Evolutionary conservation across 1,140 invertebrate genomes (phyloP).

Genomic region (Trichomalopsis sarcophagae): DNA sequence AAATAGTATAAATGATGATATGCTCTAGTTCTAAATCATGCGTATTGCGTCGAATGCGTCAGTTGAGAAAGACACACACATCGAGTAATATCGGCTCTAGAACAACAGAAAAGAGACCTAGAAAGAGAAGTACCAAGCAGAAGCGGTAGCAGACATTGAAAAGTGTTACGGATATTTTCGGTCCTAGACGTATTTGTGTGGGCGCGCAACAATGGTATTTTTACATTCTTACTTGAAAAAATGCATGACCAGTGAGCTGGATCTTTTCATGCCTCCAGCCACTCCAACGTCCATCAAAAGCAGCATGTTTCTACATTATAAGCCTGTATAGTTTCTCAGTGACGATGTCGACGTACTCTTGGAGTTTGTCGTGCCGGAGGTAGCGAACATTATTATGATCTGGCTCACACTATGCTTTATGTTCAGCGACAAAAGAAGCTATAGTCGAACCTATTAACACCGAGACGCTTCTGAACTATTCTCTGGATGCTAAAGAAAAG

Average conservation of each 20-base stretch:
- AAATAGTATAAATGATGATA: too few species aligned
- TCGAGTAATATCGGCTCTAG: too few species aligned
- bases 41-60: too few species aligned
- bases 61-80: too few species aligned
- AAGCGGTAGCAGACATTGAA: too few species aligned
- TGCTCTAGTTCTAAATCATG: too few species aligned
- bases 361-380: slow-evolving; percentile 67
- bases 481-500: slow-evolving; percentile 64
- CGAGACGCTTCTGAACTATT: slow-evolving; percentile 68
- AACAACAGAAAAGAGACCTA: too few species aligned
- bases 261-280: slow-evolving; percentile 69
- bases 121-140: too few species aligned
- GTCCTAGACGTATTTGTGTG: too few species aligned
- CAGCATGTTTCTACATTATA: slow-evolving; percentile 65
- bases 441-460: slow-evolving; percentile 51
- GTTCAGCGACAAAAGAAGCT: slow-evolving; percentile 28
- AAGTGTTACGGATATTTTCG: too few species aligned
- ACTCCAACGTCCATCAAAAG: slow-evolving; percentile 67
- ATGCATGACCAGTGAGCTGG: slow-evolving; percentile 65
- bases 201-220: slow-evolving; percentile 45
- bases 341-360: slow-evolving; percentile 63
- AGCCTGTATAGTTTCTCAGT: slow-evolving; percentile 67
- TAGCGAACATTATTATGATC: slow-evolving; percentile 68
- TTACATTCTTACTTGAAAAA: slow-evolving; percentile 57
- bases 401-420: slow-evolving; percentile 65